Conservation (phyloP, 2,797 vertebrate species). For the Linurgus olivaceus region DNA sequence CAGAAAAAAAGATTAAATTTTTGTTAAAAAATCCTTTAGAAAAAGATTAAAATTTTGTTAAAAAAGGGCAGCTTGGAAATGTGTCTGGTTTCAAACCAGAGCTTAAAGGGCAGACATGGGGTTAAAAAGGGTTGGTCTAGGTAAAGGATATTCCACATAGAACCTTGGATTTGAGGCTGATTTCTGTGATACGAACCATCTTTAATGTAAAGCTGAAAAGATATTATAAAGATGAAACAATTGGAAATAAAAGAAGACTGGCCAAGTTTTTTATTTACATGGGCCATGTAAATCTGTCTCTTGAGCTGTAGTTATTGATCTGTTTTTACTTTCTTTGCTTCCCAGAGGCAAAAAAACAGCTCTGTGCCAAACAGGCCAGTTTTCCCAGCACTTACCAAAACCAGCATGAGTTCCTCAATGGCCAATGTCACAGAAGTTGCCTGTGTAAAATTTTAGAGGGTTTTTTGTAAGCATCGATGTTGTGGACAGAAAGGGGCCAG, state of each 20-base stretch:
- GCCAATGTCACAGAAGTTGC: neutral
- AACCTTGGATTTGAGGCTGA: neutral
- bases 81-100: neutral
- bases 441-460: neutral
- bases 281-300: neutral
- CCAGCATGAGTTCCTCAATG: neutral
- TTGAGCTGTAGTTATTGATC: neutral
- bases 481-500: neutral
- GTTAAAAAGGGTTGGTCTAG: neutral
- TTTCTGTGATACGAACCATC: neutral
- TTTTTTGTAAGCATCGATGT: neutral
- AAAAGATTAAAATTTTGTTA: neutral
- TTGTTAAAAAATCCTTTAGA: neutral
- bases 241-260: slow-evolving; percentile 18
- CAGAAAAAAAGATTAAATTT: neutral
- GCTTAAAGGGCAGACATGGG: neutral
- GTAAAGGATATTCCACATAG: neutral
- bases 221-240: neutral
- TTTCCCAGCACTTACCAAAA: neutral
- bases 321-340: slow-evolving; percentile 31
- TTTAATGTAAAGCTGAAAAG: slow-evolving; percentile 30
- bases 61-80: neutral
- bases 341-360: neutral
- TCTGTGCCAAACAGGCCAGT: neutral
- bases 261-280: neutral